These are phyloP conservation scores for Malacosoma neustria DNA, from an alignment of 2,888 invertebrate genomes.

Conservation along the genomic window DNA sequence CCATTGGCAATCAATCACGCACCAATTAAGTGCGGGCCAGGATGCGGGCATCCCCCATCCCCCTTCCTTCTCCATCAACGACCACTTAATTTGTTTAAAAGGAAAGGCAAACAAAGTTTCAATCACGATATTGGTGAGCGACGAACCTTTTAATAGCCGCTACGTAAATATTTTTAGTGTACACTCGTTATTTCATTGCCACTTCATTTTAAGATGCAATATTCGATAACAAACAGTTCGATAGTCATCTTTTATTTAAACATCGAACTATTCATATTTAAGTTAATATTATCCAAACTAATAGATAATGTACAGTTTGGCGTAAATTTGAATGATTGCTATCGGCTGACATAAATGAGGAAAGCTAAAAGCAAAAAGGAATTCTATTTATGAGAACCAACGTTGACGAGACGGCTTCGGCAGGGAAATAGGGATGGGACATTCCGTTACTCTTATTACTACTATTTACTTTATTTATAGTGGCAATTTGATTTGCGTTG, in stretches of 20 bases:
- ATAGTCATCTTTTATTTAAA: no score
- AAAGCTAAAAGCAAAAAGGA: neutral
- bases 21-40: constrained; percentile 16
- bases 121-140: neutral
- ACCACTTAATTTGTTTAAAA: constrained; percentile 15
- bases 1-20: neutral
- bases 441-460: neutral
- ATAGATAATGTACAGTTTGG: no score
- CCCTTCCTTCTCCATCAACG: constrained; percentile 14
- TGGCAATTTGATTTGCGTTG: no score
- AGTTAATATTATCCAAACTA: no score
- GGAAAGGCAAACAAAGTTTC: neutral
- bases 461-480: no score
- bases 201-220: neutral
- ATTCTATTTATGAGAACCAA: neutral
- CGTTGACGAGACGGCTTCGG: neutral
- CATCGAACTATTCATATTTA: no score
- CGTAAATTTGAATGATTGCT: neutral
- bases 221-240: no score
- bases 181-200: neutral
- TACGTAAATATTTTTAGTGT: neutral
- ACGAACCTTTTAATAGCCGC: neutral
- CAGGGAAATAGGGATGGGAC: neutral
- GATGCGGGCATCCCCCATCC: constrained; percentile 24
- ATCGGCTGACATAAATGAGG: neutral